Base-by-base conservation (phyloP, 2,113 vertebrate species). In the Zeus faber region DNA sequence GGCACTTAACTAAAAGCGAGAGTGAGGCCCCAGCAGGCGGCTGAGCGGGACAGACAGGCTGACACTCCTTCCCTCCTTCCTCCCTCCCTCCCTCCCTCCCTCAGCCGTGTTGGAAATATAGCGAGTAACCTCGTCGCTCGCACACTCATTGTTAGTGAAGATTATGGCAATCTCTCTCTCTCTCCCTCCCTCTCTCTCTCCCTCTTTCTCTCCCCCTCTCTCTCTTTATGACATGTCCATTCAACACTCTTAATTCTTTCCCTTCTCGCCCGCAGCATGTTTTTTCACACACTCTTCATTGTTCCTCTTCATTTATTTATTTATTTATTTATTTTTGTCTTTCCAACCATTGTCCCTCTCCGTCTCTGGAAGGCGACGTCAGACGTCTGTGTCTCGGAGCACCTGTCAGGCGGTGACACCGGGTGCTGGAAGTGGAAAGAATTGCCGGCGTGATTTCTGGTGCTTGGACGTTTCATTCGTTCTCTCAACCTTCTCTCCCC, bases 1-100 rank as follows among this genome's bases (percentile, higher is more conserved):
- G 74, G 83, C 83, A 80, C 74, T 77, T 72, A n/a, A 68, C 71
- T 80, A 49, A 80, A 77, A 81, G 79, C 66, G 63, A 62, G 67
- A 81, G 58, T 63, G 72, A 86, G 72, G 39, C 70, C 41, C 55
- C 51, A 66, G 81, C 74, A 80, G 81, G 74, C 76, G 70, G 78
- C 74, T 51, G 56, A 70, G 55, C 50, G 2, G 63, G 65, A 1
- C 3, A 44, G 49, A 40, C 25, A 10, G 41, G 18, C 45, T 47
- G 24, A 41, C 52, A 29, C 18, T 29, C 24, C 44, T 46, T 20
- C 40, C 13, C 21, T n/a, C 17, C 41, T 20, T 7, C 25, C 41
- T 47, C 16, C 33, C 8, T 35, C 29, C 44, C n/a, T 6, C 40
- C 21, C 1, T 33, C 47, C 33, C 53, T 43, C 60, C 47, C 48